phyloP scores from a whole-genome alignment of 64 coral and sea anemone species.

The Montipora sp. region DNA sequence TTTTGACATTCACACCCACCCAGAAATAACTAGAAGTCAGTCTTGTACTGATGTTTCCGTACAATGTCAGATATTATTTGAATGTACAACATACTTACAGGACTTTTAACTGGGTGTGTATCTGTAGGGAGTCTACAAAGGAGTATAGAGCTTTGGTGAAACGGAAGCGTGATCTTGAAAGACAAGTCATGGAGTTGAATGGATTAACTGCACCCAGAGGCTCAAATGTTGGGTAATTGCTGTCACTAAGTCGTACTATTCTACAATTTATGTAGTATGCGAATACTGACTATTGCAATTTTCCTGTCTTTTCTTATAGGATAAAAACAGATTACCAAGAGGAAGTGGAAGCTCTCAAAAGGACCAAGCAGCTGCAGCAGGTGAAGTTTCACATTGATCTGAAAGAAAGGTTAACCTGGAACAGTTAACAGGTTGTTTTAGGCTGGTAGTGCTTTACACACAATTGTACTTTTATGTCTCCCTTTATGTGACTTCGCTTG shows the following conservation, averaged over 20 bases:
- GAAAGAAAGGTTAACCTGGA: background rate
- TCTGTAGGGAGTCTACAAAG: slow-evolving; percentile 76
- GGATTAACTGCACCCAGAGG: slow-evolving; percentile 36
- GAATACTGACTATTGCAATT: background rate
- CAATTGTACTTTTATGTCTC: too few species aligned
- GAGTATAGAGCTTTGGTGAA: slow-evolving; percentile 80
- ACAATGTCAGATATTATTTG: background rate
- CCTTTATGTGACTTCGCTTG: too few species aligned
- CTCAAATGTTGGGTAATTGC: slow-evolving; percentile 1
- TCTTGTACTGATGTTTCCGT: background rate
- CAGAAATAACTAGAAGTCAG: background rate
- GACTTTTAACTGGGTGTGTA: background rate
- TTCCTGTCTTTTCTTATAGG: background rate
- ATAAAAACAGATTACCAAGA: slow-evolving; percentile 79
- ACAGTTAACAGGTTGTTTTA: background rate
- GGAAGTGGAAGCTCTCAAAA: slow-evolving; percentile 84
- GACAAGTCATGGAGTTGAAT: slow-evolving; percentile 55
- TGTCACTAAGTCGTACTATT: background rate
- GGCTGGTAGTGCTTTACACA: too few species aligned
- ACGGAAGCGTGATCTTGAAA: slow-evolving; percentile 74
- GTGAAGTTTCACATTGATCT: slow-evolving; percentile 1
- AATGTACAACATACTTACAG: too few species aligned
- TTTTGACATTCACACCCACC: background rate
- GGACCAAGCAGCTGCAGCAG: slow-evolving; percentile 87
- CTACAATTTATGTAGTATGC: background rate